phyloP scores from a whole-genome alignment of 2,113 vertebrate genomes.

The Saccopteryx bilineata region DNA sequence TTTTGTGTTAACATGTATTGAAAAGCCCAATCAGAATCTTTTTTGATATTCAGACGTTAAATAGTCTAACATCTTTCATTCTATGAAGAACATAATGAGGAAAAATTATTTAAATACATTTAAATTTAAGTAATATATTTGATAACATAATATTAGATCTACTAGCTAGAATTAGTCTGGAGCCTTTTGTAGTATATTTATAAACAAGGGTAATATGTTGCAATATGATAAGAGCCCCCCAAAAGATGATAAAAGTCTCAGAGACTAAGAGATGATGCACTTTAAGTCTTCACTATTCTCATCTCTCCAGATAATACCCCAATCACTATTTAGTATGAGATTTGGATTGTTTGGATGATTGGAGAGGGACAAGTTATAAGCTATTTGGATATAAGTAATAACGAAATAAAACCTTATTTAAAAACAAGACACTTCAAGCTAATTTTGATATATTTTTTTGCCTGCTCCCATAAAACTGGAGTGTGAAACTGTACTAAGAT shows the following conservation, averaged over 20 bases:
- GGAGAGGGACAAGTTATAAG: background rate
- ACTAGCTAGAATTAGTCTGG: conserved; percentile 6
- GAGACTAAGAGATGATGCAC: background rate
- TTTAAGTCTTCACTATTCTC: background rate
- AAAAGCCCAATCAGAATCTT: background rate
- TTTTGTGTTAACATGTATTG: background rate
- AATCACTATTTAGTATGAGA: background rate
- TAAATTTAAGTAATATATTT: background rate
- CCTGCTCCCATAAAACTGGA: background rate
- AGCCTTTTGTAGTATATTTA: background rate
- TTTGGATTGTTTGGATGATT: background rate
- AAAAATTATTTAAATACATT: background rate
- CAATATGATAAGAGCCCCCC: background rate
- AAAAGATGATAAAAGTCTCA: background rate
- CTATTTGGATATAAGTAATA: background rate
- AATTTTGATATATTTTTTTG: background rate
- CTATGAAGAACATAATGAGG: background rate
- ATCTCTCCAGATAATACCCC: background rate
- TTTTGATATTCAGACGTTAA: background rate
- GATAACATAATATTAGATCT: background rate
- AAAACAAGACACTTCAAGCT: background rate
- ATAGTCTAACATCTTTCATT: background rate
- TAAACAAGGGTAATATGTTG: background rate
- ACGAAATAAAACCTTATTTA: background rate
- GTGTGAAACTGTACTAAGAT: background rate